phyloP scores from a whole-genome alignment of 1,140 invertebrate species.

The Micrasema longulum region DNA sequence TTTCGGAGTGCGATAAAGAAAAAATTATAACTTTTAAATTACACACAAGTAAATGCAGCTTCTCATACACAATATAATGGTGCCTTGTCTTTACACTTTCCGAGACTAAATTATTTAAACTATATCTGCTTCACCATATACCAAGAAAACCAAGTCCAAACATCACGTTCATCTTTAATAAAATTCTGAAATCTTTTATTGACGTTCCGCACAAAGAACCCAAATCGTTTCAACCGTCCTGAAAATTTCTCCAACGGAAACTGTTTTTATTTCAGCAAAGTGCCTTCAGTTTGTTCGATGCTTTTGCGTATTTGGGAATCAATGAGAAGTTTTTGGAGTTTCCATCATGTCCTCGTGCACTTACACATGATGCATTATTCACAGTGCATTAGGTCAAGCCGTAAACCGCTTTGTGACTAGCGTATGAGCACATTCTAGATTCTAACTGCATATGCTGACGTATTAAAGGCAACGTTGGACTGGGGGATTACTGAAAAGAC shows the following conservation, averaged over 20 bases:
- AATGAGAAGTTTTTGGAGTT: conserved; percentile 2
- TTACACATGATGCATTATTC: conserved; percentile 29
- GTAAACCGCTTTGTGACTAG: conserved; percentile 6
- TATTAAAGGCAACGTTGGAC: background rate
- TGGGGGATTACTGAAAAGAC: background rate
- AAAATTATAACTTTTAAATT: too few species aligned
- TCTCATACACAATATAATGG: too few species aligned
- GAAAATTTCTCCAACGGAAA: background rate
- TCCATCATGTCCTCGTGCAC: conserved; percentile 25
- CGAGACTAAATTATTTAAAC: background rate
- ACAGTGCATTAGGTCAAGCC: conserved; percentile 28
- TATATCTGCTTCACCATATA: background rate
- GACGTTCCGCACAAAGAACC: background rate
- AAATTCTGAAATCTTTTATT: background rate
- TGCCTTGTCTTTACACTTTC: conserved; percentile 4
- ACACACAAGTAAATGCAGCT: too few species aligned
- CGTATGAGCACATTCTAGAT: conserved; percentile 10
- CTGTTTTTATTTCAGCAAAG: background rate
- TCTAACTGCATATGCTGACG: background rate
- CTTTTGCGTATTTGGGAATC: background rate
- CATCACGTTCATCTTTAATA: background rate
- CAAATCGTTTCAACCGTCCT: too few species aligned
- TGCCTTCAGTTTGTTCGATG: background rate
- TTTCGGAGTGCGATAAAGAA: too few species aligned
- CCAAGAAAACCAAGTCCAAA: background rate